A percentile compares a stretch with the other conserved stretches of the same genome.
phyloP scores from a whole-genome alignment of 2,113 vertebrate species.

The Limnothrissa miodon region DNA sequence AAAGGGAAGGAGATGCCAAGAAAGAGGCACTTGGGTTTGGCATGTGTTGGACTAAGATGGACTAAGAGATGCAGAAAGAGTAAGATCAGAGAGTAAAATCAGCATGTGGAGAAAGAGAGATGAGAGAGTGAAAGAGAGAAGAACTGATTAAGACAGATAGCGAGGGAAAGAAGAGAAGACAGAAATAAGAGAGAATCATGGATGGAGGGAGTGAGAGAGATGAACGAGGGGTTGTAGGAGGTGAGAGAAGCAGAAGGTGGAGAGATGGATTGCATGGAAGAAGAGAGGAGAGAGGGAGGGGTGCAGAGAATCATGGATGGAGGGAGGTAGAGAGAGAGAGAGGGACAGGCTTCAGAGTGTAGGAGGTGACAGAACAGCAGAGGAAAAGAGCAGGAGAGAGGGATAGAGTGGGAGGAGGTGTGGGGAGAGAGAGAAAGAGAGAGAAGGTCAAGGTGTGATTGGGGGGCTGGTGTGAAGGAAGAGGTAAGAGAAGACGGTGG shows the following conservation, averaged over 20 bases:
- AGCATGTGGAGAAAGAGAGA: no score
- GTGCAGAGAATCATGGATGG: conserved; percentile 32
- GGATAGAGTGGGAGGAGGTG: conserved; percentile 1
- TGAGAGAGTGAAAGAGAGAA: background rate
- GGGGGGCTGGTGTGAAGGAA: background rate
- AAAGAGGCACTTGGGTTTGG: conserved; percentile 27
- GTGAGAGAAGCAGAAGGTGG: conserved; percentile 21
- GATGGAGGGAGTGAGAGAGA: conserved; percentile 41
- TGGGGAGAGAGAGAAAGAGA: background rate
- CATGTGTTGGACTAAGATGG: background rate
- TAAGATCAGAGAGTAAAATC: no score
- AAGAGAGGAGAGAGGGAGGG: conserved; percentile 32
- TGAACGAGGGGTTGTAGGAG: conserved; percentile 47
- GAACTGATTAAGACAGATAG: background rate
- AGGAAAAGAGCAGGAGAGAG: conserved; percentile 22
- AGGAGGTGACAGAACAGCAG: conserved; percentile 37
- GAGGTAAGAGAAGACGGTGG: background rate
- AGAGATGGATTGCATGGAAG: conserved; percentile 33
- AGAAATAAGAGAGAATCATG: background rate
- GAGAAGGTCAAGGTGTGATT: conserved; percentile 1
- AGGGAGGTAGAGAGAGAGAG: conserved; percentile 26
- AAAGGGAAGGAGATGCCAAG: conserved; percentile 23
- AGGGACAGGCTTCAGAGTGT: conserved; percentile 3
- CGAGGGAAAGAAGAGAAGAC: background rate
- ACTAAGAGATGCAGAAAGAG: background rate